A percentile compares a stretch with the other conserved stretches of the same genome.
phyloP scores from a whole-genome alignment of 2,888 invertebrate genomes.

The Phragmatobia fuliginosa region DNA sequence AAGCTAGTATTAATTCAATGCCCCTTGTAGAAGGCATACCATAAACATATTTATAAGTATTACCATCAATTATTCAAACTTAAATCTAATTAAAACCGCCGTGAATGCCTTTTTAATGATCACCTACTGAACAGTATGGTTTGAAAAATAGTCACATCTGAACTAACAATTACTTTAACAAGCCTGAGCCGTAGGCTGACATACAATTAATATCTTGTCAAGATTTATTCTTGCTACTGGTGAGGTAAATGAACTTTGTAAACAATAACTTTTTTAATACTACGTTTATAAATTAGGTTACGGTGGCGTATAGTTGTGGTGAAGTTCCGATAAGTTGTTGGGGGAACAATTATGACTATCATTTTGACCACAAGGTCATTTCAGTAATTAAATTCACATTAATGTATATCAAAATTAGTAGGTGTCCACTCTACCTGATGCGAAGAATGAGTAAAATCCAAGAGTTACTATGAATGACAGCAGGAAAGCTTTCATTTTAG shows the following conservation, averaged over 20 bases:
- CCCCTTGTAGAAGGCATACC: neutral
- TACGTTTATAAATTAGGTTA: constrained; percentile 29
- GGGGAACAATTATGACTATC: neutral
- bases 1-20: neutral
- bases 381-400: neutral
- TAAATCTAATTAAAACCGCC: constrained; percentile 19
- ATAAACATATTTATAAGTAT: neutral
- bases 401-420: too few relatives aligned
- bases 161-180: constrained; percentile 58
- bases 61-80: constrained; percentile 1
- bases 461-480: too few relatives aligned
- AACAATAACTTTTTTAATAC: constrained; percentile 30
- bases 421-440: too few relatives aligned
- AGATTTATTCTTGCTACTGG: constrained; percentile 51
- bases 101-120: constrained; percentile 54
- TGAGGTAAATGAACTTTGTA: constrained; percentile 41
- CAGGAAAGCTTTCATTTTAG: too few relatives aligned
- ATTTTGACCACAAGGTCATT: too few relatives aligned
- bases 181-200: constrained; percentile 47
- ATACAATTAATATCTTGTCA: constrained; percentile 56
- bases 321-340: neutral
- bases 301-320: constrained; percentile 6
- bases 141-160: constrained; percentile 57
- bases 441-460: too few relatives aligned
- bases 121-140: constrained; percentile 56